Evolutionary conservation across 2,888 invertebrate species (phyloP).

Genomic region (Hermodice carunculata): DNA sequence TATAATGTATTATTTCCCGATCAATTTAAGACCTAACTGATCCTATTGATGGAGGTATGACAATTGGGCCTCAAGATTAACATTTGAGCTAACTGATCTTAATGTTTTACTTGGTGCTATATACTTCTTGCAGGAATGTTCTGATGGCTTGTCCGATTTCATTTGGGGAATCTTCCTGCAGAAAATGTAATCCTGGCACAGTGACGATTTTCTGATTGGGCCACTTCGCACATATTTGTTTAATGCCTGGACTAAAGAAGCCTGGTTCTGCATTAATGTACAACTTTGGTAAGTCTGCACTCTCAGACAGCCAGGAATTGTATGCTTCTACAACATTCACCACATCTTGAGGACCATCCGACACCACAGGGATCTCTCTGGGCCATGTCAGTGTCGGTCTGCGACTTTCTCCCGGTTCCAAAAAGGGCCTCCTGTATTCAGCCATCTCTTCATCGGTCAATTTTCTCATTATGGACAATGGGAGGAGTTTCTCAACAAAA

Average conservation of each 20-base stretch:
- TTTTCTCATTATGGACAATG: slow-evolving; percentile 12
- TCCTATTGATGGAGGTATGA: too few species aligned
- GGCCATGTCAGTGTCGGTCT: slow-evolving; percentile 27
- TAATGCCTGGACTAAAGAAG: slow-evolving; percentile 17
- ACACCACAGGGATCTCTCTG: slow-evolving; percentile 21
- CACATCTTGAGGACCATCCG: slow-evolving; percentile 23
- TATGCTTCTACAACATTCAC: slow-evolving; percentile 4
- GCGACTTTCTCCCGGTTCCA: slow-evolving; percentile 2
- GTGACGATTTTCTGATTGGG: slow-evolving; percentile 10
- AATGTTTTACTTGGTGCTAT: too few species aligned
- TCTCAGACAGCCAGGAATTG: slow-evolving; percentile 4
- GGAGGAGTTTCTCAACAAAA: slow-evolving; percentile 20
- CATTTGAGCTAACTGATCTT: too few species aligned
- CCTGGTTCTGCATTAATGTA: slow-evolving; percentile 26
- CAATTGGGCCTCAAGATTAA: too few species aligned
- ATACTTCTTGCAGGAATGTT: slow-evolving; percentile 13
- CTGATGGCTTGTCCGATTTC: slow-evolving; percentile 17
- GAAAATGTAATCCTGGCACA: slow-evolving; percentile 22
- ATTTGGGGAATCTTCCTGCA: slow-evolving; percentile 29
- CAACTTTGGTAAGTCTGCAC: slow-evolving; percentile 17
- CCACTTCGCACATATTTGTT: slow-evolving; percentile 5
- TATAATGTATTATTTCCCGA: too few species aligned
- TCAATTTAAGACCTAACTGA: too few species aligned
- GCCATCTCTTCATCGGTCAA: slow-evolving; percentile 23
- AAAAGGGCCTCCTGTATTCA: slow-evolving; percentile 21